Conservation (phyloP, 64 coral and sea anemone species). For the Anthopleura sola region DNA sequence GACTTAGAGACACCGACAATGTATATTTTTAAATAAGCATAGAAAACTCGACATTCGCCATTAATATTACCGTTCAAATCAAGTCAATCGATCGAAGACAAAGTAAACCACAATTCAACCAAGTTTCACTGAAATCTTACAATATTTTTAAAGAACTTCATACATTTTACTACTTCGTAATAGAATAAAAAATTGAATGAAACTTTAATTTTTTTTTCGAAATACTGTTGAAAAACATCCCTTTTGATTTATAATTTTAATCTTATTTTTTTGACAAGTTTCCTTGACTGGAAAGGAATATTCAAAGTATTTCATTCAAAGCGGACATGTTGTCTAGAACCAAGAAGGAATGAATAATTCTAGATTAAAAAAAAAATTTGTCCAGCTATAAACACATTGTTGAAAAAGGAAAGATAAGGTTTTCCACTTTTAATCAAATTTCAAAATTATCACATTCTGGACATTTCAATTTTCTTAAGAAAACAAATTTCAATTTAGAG, state of each 20-base stretch:
- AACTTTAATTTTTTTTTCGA: no score
- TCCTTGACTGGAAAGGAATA: neutral
- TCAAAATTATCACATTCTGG: neutral
- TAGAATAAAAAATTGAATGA: no score
- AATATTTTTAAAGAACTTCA: no score
- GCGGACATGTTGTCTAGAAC: no score
- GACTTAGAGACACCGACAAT: neutral
- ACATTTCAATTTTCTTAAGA: neutral
- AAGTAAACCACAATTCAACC: neutral
- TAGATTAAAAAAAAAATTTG: neutral
- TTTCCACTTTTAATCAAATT: neutral
- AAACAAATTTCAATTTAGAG: neutral
- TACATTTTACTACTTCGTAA: no score
- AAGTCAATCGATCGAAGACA: neutral
- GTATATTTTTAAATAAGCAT: neutral
- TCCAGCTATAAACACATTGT: neutral
- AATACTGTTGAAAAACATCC: neutral
- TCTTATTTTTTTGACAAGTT: slow-evolving; percentile 7
- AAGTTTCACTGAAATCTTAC: neutral
- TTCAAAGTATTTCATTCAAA: no score
- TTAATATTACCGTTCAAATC: neutral
- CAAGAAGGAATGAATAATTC: no score
- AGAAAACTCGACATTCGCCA: neutral
- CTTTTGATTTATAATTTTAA: neutral
- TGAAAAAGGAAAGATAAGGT: neutral